These are phyloP conservation scores for Bombus waltoni DNA, from an alignment of 1,140 invertebrate genomes.

Conservation along the genomic window DNA sequence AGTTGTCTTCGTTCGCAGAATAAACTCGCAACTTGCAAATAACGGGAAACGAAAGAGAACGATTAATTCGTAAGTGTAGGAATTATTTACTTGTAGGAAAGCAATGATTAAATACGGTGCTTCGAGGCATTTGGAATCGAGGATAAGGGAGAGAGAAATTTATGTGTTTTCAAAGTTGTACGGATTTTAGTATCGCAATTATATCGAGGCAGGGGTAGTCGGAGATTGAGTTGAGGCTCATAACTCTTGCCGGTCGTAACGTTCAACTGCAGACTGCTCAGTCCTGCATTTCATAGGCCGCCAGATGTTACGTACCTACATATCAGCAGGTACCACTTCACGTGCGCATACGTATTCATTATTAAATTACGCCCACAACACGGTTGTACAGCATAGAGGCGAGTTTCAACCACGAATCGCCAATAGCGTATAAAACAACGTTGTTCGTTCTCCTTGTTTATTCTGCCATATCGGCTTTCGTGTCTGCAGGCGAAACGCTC, in stretches of 20 bases:
- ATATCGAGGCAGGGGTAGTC: slow-evolving; percentile 59
- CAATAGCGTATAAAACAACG: slow-evolving; percentile 65
- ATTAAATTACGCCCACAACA: slow-evolving; percentile 69
- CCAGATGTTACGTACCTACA: slow-evolving; percentile 76
- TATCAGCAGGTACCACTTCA: slow-evolving; percentile 72
- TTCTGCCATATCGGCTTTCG: background rate
- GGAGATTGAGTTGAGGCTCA: slow-evolving; percentile 75
- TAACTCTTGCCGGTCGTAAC: slow-evolving; percentile 76
- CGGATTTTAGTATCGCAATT: slow-evolving; percentile 71
- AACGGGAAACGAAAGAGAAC: too few species aligned
- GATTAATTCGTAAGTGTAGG: background rate
- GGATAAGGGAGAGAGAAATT: slow-evolving; percentile 27
- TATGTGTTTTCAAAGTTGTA: slow-evolving; percentile 55
- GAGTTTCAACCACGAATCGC: slow-evolving; percentile 66
- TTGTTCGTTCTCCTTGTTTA: slow-evolving; percentile 27
- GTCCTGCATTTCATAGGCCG: slow-evolving; percentile 77
- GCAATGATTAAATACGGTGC: background rate
- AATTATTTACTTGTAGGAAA: background rate
- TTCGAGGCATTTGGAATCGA: background rate
- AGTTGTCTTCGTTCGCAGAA: too few species aligned
- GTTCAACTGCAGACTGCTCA: slow-evolving; percentile 74
- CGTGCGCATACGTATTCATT: slow-evolving; percentile 73
- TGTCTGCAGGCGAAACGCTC: background rate
- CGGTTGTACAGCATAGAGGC: slow-evolving; percentile 23
- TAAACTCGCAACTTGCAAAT: background rate